Base-by-base conservation (phyloP, 2,113 vertebrate genomes). In the Odocoileus hemionus region DNA sequence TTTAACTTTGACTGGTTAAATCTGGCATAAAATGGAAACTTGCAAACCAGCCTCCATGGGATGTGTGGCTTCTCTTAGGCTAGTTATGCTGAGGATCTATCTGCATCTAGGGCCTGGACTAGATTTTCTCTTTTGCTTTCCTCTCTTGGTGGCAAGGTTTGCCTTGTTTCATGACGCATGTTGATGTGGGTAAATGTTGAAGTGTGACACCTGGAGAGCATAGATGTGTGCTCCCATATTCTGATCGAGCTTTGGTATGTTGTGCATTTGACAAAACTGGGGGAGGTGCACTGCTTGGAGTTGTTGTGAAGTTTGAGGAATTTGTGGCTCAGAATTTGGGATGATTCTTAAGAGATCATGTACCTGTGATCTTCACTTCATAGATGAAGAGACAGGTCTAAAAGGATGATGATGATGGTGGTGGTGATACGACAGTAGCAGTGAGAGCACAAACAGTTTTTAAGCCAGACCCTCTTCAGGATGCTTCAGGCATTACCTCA, bases 1-100 rank as follows among this genome's bases (percentile, higher is more conserved):
- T 94, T 96, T 96, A 98, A 97, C 97, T 97, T 97, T 47, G 30
- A 97, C 98, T 98, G 96, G 92, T 97, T 97, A 97, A 98, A 97
- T 97, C 98, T 61, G 95, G 95, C 97, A 96, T 98, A 97, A 98
- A 98, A 97, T 97, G 95, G 98, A 97, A 98, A 94, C 97, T 96
- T 97, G 87, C 83, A 98, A 94, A 94, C 94, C 0, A 1, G 58
- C 70, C 93, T 97, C 98, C 70, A 0, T 98, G 96, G 98, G 93
- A 95, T 96, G 89, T 96, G 86, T 95, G 95, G 67, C 95, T 98
- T 98, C 97, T 98, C 97, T 98, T 94, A 87, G 15, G 91, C 89
- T 98, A 92, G 97, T 98, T 98, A 93, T 96, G 61, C 87, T 93
- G 45, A 78, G 39, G 50, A 15, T 83, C 28, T 85, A 5, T 30